Percentiles rank a stretch among this genome's conserved stretches.
phyloP scores from a whole-genome alignment of 2,797 vertebrate genomes.

The Sebastes nivosus region DNA sequence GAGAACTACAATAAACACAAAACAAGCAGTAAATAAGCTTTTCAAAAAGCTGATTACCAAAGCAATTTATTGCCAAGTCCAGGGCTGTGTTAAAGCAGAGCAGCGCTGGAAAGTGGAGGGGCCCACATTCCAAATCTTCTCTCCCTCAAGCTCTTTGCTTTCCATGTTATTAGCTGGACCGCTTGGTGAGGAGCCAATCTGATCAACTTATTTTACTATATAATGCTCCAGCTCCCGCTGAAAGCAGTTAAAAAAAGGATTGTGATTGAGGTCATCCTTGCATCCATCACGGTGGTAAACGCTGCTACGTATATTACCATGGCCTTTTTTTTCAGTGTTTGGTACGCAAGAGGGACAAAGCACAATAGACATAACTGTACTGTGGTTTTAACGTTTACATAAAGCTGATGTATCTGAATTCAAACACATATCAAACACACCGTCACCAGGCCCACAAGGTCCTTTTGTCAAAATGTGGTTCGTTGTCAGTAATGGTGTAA shows the following conservation, averaged over 20 bases:
- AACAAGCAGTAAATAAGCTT: constrained; percentile 89
- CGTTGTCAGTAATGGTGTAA: neutral
- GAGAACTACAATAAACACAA: constrained; percentile 87
- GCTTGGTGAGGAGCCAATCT: constrained; percentile 85
- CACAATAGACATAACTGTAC: constrained; percentile 78
- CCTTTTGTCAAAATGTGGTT: neutral
- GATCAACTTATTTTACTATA: constrained; percentile 85
- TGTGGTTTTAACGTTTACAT: constrained; percentile 71
- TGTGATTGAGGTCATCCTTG: constrained; percentile 91
- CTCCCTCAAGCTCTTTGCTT: constrained; percentile 85
- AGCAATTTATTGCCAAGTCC: constrained; percentile 87
- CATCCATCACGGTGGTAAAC: constrained; percentile 87
- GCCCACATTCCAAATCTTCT: constrained; percentile 82
- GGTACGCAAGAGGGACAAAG: constrained; percentile 50
- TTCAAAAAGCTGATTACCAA: constrained; percentile 89
- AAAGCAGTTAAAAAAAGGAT: constrained; percentile 81
- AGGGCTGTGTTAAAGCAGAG: constrained; percentile 81
- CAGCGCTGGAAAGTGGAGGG: constrained; percentile 57
- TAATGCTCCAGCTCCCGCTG: constrained; percentile 75
- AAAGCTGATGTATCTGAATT: constrained; percentile 76
- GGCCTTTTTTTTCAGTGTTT: constrained; percentile 77
- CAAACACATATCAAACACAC: constrained; percentile 48
- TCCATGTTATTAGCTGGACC: constrained; percentile 84
- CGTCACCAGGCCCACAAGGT: neutral
- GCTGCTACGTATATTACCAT: constrained; percentile 82